Base-by-base conservation (phyloP, 2,888 invertebrate genomes). In the Stenotaenia linearis region DNA sequence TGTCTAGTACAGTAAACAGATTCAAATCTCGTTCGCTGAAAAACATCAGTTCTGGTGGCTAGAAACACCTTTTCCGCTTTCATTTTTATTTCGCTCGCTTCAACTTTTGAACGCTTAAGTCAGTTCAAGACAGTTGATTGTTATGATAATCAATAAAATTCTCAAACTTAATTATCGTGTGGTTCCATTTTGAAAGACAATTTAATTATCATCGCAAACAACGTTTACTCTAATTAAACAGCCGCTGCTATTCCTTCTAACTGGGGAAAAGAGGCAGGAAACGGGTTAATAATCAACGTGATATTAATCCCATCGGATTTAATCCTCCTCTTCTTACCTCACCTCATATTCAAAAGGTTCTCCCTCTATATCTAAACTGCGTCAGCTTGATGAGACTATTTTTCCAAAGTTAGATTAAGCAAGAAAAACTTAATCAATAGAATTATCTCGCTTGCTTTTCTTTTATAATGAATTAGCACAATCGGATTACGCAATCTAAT, bases 111-210 rank as follows among this genome's bases (percentile, higher is more conserved):
- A 18, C 45, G 45, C 6, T 45, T 45, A 18, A 45, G 45, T 40
- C 9, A 2, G 15, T 45, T n/a, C 9, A 18, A 45, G 45, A 45
- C 5, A 18, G 5, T 45, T n/a, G n/a, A 45, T 1, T 61, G 61
- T 25, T 61, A 25, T 61, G 61, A 61, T 28, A 61, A 61, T 61
- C 61, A 61, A 61, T 61, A 61, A 61, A 23, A 25, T 56, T 61
- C 23, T 15, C 23, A 61, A 61, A 61, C 28, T 61, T 61, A 61
- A 61, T 61, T 61, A 61, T 61, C 25, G n/a, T 61, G 61, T 25
- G 61, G 61, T 61, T 61, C 61, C 61, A 61, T 61, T 61, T 61
- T 61, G 61, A 61, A 61, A 61, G 61, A 61, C 6, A 61, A 61
- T 61, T 61, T 61, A 61, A 61, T 61, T 61, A 61, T 61, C 61